phyloP scores from a whole-genome alignment of 1,140 invertebrate species.

The Rhagoletis zephyria region DNA sequence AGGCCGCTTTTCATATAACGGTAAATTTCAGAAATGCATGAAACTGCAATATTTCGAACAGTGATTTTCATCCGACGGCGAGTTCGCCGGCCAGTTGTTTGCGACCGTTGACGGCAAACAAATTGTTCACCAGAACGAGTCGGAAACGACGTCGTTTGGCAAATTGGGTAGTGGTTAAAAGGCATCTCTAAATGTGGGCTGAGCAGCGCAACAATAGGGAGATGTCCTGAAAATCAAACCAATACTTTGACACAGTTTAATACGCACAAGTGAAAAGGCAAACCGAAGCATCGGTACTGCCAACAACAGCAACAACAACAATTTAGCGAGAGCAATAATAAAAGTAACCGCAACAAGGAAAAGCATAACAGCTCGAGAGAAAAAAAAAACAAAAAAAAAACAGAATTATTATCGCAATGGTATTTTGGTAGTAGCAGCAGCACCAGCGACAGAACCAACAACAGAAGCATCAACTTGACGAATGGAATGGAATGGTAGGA shows the following conservation, averaged over 20 bases:
- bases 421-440: background rate
- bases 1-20: no score
- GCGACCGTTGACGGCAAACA: no score
- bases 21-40: no score
- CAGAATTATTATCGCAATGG: background rate
- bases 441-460: background rate
- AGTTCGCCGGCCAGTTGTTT: no score
- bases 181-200: background rate
- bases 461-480: background rate
- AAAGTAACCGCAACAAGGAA: background rate
- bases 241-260: conserved; percentile 46
- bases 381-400: no score
- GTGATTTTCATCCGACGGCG: no score
- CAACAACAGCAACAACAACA: background rate
- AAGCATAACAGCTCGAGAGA: background rate
- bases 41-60: no score
- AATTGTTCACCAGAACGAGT: no score
- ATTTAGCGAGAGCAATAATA: background rate
- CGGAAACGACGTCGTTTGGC: no score
- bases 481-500: conserved; percentile 7
- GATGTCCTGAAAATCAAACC: conserved; percentile 40
- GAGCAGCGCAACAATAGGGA: background rate
- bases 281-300: background rate
- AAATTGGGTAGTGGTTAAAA: background rate
- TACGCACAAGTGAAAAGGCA: conserved; percentile 32